Evolutionary conservation across 2,888 invertebrate genomes (phyloP).

Genomic region (Malthinus flaveolus): DNA sequence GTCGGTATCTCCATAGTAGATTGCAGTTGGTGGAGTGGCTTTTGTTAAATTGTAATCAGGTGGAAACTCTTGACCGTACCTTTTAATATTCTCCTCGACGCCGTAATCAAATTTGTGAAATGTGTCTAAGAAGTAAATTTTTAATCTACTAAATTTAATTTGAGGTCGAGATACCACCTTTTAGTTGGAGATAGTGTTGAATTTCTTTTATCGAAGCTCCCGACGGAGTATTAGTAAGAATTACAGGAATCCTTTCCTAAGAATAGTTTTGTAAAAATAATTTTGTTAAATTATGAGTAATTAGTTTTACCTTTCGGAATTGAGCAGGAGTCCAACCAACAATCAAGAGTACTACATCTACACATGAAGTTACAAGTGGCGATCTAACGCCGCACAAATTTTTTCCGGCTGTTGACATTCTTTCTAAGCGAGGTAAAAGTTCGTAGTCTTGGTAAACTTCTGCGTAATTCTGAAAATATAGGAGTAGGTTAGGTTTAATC

Average conservation of each 20-base stretch:
- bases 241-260: slow-evolving; percentile 22
- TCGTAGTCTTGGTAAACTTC: no score
- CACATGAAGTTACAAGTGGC: not conserved
- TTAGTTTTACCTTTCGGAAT: slow-evolving; percentile 57
- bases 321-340: slow-evolving; percentile 50
- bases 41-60: not conserved
- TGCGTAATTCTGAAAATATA: no score
- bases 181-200: slow-evolving; percentile 59
- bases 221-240: slow-evolving; percentile 36
- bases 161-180: slow-evolving; percentile 47
- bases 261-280: not conserved
- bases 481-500: no score
- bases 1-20: not conserved
- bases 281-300: not conserved
- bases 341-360: not conserved
- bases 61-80: not conserved
- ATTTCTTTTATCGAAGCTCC: slow-evolving; percentile 56
- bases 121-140: not conserved
- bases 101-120: not conserved
- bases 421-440: no score
- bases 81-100: not conserved
- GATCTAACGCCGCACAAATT: no score
- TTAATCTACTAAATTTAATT: not conserved
- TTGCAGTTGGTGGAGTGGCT: not conserved
- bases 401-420: no score